Base-by-base conservation (phyloP, 1,140 invertebrate genomes). In the Tetramorium alpestre region DNA sequence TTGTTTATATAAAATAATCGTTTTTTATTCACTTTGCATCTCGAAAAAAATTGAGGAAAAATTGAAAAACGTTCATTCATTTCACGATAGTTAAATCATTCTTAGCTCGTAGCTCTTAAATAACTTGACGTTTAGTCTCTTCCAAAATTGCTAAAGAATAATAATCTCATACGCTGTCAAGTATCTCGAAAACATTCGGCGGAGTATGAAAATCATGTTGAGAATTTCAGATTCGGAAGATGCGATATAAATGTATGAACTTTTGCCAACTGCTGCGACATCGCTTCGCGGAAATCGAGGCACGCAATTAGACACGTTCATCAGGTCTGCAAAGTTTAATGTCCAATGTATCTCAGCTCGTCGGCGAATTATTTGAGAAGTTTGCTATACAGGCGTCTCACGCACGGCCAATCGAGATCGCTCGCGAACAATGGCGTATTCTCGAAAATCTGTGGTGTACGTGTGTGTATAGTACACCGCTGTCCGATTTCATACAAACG, bases 401-500 rank as follows among this genome's bases (percentile, higher is more conserved):
- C 51, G 51, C 78, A 41, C 67, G 25, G 54, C 38, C 69, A 84
- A 84, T 73, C 80, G 44, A 49, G 69, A 84, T 75, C 41, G 41
- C 25, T 44, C 69, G 16, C 44, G 54, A 60, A 84, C 80, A 84
- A 84, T 73, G 70, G 69, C 22, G 69, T 84, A 84, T 84, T 82
- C 69, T 73, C 80, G 80, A 84, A 73, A 84, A 84, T 75, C 56
- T 54, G 69, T 38, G 11, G 41, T 62, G 54, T 60, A 16, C 38
- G 13, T 8, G 22, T 47, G 60, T 33, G 60, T 41, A 18, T n/a
- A 54, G 41, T 44, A 47, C 25, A 75, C 25, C 54, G 80, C 51
- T 54, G 80, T 60, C 54, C 80, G 80, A 75, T 84, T 62, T 84
- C 44, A 56, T 62, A 75, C 69, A 84, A 75, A 60, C 69, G 69